Evolutionary conservation across 2,113 vertebrate species (phyloP), one percentile per base, ranked within the genome.

Genomic region (Girardinichthys multiradiatus): DNA sequence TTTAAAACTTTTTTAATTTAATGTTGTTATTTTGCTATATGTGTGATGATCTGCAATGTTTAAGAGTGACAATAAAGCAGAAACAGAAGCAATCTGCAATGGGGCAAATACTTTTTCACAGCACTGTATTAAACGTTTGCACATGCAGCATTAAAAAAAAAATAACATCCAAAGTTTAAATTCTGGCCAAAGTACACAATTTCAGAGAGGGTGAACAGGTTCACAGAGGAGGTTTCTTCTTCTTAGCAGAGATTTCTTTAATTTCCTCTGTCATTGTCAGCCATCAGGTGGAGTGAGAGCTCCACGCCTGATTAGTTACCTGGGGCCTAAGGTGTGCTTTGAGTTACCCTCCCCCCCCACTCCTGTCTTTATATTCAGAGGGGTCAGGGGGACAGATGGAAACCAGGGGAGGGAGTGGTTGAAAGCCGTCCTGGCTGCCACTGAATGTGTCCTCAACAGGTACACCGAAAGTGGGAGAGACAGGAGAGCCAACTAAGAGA

Each of bases 261-360:
- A 9, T n/a, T 30, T 69, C 71, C 37, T 72, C 13, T 72, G 66
- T 63, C 64, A 12, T 77, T 4, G n/a, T 64, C 42, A 2, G 71
- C 91, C 92, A 64, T 90, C 79, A 92, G 93, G 89, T 88, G 91
- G 90, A 72, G 90, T 48, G 45, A 90, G 73, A 79, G 86, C 64
- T 70, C 88, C 57, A 81, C 85, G 91, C 91, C 89, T 93, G 87
- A 48, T 29, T 63, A 31, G 42, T 73, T 78, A 91, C 90, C 92
- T 90, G 82, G 90, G 74, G 71, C 72, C 60, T 57, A 7, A 84
- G 77, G 35, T 83, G 67, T 74, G 65, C 31, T 63, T 79, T 75
- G 59, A n/a, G 30, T 51, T 77, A 75, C 80, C 81, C 85, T 77
- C 71, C 74, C 66, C 85, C 77, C 45, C 4, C 42, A 14, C 4